Base-by-base conservation (phyloP, 2,797 vertebrate species). In the Sebastes trivittatus region DNA sequence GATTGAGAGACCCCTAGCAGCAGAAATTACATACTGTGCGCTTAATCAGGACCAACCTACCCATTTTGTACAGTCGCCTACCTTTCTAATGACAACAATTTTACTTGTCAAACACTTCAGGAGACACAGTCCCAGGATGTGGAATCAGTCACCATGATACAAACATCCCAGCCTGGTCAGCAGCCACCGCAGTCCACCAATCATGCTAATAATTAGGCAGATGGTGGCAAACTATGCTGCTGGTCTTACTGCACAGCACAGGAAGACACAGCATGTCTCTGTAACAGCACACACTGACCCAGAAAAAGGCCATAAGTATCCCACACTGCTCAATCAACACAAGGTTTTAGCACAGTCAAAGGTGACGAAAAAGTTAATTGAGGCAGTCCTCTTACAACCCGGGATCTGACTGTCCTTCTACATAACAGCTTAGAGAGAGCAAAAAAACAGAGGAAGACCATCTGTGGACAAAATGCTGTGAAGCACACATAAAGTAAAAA, bases 191-290 rank as follows among this genome's bases (percentile, higher is more conserved):
- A 70, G 73, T 67, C 42, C 30, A 62, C 49, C 65, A 77, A n/a
- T 74, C 69, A 79, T 64, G 79, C 76, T 67, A 76, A 75, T 77
- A 67, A 82, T 77, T 82, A 74, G 69, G 52, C 76, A 75, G 62
- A 72, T 76, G 76, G 75, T 46, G 14, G 11, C 18, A 49, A 70
- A 65, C 49, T 16, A 30, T 54, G 27, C 14, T 52, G 56, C 49
- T 74, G 38, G 52, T 81, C 59, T 42, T 34, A 62, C 30, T 62
- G 38, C 63, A 69, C 4, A 61, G 77, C 49, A 22, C 23, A 60
- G 55, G 36, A 55, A 62, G 36, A 70, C 32, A 65, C 60, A 64
- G 75, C 46, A 79, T 52, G 72, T 65, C 25, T 75, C 22, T 64
- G 71, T 38, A 68, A 52, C 62, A 63, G 18, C 27, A 58, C 27